phyloP scores from a whole-genome alignment of 2,888 invertebrate species.

The Steromphala cineraria region DNA sequence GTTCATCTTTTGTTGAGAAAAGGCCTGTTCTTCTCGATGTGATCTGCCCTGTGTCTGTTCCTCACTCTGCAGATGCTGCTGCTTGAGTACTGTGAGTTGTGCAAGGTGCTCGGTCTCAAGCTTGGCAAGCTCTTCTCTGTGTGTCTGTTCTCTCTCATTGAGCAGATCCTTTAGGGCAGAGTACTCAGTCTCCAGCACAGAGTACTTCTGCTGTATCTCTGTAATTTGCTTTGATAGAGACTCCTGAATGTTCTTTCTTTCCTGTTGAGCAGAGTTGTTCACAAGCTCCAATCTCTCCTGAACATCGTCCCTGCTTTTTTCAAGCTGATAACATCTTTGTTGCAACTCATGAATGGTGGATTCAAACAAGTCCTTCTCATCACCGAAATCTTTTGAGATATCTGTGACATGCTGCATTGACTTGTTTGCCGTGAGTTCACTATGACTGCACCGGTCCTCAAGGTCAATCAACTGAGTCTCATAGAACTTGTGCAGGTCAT shows the following conservation, averaged over 20 bases:
- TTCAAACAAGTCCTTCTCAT: constrained; percentile 24
- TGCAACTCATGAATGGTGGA: constrained; percentile 35
- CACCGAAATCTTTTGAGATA: constrained; percentile 13
- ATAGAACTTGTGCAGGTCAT: constrained; percentile 28
- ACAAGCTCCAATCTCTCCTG: constrained; percentile 26
- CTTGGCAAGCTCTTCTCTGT: neutral
- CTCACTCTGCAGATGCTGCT: neutral
- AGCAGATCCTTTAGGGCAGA: neutral
- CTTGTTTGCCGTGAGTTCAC: neutral
- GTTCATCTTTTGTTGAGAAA: no score
- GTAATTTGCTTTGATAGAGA: constrained; percentile 24
- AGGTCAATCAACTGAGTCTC: constrained; percentile 40
- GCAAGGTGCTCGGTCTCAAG: neutral
- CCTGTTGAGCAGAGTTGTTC: constrained; percentile 25
- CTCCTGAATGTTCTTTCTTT: neutral
- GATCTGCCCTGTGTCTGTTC: no score
- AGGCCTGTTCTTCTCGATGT: no score
- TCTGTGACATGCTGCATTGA: neutral
- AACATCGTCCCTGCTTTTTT: constrained; percentile 31
- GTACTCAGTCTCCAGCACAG: neutral
- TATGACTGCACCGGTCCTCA: constrained; percentile 37
- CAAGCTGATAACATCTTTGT: constrained; percentile 17
- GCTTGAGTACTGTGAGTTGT: neutral
- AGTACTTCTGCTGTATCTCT: constrained; percentile 23
- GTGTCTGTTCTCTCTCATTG: neutral